Conservation (phyloP, 2,888 invertebrate genomes). For the Oasisia sp. region DNA sequence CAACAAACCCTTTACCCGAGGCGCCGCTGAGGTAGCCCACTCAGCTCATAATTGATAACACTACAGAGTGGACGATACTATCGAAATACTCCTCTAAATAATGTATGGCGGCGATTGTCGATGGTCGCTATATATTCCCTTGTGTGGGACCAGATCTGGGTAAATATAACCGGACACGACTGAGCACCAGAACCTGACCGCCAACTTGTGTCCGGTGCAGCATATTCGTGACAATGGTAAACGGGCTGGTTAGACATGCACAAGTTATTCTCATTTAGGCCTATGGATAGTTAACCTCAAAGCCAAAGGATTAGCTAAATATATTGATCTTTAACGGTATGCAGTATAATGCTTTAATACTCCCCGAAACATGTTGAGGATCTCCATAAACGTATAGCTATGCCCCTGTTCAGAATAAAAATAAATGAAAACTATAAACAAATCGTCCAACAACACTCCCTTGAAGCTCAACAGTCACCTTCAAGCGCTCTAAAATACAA, state of each 20-base stretch:
- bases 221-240: neutral
- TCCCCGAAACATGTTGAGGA: no score
- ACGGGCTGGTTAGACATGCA: neutral
- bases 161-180: no score
- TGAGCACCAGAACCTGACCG: neutral
- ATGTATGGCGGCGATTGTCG: neutral
- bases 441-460: no score
- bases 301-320: neutral
- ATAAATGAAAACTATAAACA: no score
- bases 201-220: neutral
- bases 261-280: neutral
- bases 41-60: neutral
- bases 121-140: neutral
- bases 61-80: neutral
- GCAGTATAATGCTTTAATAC: no score
- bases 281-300: neutral
- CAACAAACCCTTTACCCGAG: neutral
- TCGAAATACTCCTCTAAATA: neutral
- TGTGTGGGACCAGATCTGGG: no score
- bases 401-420: no score
- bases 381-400: no score
- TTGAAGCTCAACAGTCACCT: no score
- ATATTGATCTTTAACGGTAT: no score
- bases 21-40: neutral
- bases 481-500: no score